Conservation (phyloP, 2,888 invertebrate genomes). For the Pyrrhosoma nymphula region DNA sequence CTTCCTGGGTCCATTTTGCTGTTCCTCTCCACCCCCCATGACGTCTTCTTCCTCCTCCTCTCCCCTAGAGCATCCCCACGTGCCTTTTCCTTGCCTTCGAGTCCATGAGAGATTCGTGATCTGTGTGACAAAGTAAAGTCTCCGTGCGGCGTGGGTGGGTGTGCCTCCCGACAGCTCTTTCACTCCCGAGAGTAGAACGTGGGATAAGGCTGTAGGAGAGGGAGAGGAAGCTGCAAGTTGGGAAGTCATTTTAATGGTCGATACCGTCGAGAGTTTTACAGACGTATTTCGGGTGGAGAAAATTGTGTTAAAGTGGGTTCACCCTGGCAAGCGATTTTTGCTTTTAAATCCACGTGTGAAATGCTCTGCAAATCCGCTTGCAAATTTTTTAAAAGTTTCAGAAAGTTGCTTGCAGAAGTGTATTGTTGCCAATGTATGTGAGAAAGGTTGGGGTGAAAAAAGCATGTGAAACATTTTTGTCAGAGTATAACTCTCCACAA, state of each 20-base stretch:
- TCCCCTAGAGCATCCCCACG: neutral
- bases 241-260: neutral
- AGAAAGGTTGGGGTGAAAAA: too few species aligned
- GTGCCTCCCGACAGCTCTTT: neutral
- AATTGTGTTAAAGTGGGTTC: too few species aligned
- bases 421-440: too few species aligned
- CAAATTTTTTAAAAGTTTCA: too few species aligned
- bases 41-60: neutral
- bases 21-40: neutral
- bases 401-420: too few species aligned
- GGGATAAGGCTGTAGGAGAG: neutral
- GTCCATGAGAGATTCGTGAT: constrained; percentile 58
- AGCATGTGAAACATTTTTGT: too few species aligned
- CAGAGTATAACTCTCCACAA: too few species aligned
- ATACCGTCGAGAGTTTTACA: neutral
- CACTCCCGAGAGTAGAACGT: neutral
- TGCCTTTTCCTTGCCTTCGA: constrained; percentile 30
- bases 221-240: neutral
- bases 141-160: neutral
- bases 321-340: too few species aligned
- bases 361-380: too few species aligned
- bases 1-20: neutral
- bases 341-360: too few species aligned
- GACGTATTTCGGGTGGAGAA: neutral
- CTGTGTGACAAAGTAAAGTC: constrained; percentile 46